A percentile compares a stretch with the other conserved stretches of the same genome.
Evolutionary conservation across 1,140 invertebrate genomes (phyloP).

Genomic region (Bombus haemorrhoidalis): DNA sequence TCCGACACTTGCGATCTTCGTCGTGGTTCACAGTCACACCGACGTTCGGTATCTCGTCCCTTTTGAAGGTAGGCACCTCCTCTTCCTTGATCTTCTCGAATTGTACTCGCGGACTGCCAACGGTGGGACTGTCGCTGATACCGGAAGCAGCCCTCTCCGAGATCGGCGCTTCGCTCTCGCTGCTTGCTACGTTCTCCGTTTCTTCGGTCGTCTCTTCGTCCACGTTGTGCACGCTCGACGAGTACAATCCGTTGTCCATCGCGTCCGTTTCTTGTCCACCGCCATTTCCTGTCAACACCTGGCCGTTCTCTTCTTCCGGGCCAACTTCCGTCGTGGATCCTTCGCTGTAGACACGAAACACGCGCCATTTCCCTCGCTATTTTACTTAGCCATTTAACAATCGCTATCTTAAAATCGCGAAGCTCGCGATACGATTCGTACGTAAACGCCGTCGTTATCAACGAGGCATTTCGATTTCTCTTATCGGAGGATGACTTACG

Average conservation of each 20-base stretch:
- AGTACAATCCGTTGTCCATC: constrained; percentile 68
- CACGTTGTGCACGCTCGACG: constrained; percentile 53
- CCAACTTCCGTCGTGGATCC: constrained; percentile 75
- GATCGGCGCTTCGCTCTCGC: constrained; percentile 79
- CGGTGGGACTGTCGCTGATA: constrained; percentile 71
- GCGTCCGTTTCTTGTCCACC: constrained; percentile 61
- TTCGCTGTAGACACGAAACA: constrained; percentile 69
- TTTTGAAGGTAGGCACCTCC: constrained; percentile 29
- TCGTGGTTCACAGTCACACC: constrained; percentile 34
- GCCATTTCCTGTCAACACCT: constrained; percentile 51
- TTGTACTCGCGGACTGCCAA: constrained; percentile 80
- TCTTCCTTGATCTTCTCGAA: constrained; percentile 80
- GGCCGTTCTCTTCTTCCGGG: constrained; percentile 72
- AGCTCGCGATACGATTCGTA: too few relatives aligned
- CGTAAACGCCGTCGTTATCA: too few relatives aligned
- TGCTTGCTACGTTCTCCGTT: constrained; percentile 60
- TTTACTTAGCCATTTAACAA: too few relatives aligned
- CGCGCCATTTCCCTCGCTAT: not conserved
- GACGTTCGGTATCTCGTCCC: not conserved
- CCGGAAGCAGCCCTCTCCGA: constrained; percentile 81
- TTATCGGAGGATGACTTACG: constrained; percentile 70
- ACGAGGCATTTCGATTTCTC: too few relatives aligned
- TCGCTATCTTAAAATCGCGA: too few relatives aligned
- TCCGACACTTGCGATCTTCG: constrained; percentile 74
- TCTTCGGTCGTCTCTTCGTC: constrained; percentile 63